phyloP scores from a whole-genome alignment of 2,888 invertebrate species.

The Stenodema calcarata region DNA sequence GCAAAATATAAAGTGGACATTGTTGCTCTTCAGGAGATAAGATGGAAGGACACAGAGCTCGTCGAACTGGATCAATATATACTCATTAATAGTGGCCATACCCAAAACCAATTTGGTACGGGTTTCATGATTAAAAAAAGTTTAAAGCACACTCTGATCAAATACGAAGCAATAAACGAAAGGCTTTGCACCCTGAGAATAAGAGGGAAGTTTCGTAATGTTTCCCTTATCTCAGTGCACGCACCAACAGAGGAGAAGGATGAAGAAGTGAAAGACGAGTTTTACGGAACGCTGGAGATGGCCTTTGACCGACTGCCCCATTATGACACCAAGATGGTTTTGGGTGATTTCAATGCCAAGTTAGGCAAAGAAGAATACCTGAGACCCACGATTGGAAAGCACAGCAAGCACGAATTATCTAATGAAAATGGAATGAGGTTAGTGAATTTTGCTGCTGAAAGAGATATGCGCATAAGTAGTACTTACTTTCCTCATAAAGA shows the following conservation, averaged over 20 bases:
- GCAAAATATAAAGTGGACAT: not conserved
- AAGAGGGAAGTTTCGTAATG: not conserved
- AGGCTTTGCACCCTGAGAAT: not conserved
- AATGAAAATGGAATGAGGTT: not conserved
- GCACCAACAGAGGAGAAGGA: slow-evolving; percentile 25
- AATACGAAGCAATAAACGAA: not conserved
- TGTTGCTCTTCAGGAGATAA: too few relatives aligned
- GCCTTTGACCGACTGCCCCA: not conserved
- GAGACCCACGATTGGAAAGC: not conserved
- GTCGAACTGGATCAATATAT: not conserved
- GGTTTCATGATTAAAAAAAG: slow-evolving; percentile 6
- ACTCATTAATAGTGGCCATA: slow-evolving; percentile 19
- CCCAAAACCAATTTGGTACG: slow-evolving; percentile 5
- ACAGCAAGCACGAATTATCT: not conserved
- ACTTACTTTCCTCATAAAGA: not conserved
- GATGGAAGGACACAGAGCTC: not conserved
- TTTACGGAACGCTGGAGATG: not conserved
- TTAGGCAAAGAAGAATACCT: not conserved
- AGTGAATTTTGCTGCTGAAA: not conserved
- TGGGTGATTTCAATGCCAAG: slow-evolving; percentile 7
- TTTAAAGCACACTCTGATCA: not conserved
- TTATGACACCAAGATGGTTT: not conserved
- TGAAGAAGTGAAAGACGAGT: not conserved
- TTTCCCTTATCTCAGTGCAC: slow-evolving; percentile 1
- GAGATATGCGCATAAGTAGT: not conserved